Evolutionary conservation across 2,113 vertebrate species (phyloP).

Genomic region (Labeo rohita): DNA sequence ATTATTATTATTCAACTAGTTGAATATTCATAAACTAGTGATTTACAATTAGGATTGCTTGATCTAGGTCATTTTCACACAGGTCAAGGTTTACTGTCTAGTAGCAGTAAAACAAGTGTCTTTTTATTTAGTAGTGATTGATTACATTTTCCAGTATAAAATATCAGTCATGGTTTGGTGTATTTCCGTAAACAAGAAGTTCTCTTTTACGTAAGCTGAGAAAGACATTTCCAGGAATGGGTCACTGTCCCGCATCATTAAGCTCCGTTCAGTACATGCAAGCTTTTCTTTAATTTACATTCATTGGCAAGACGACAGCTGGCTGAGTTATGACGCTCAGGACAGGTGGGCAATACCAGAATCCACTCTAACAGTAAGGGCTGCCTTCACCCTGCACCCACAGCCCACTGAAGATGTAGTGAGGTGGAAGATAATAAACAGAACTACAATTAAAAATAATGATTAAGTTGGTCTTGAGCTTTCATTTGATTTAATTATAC

Average conservation of each 20-base stretch:
- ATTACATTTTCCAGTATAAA: neutral
- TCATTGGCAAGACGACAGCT: neutral
- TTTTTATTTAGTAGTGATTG: slow-evolving; percentile 33
- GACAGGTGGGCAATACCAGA: neutral
- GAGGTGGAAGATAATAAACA: neutral
- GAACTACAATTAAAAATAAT: neutral
- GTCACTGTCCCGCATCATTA: slow-evolving; percentile 36
- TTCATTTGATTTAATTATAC: neutral
- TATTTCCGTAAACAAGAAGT: slow-evolving; percentile 6
- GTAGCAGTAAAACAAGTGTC: neutral
- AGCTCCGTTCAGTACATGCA: slow-evolving; percentile 6
- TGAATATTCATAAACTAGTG: neutral
- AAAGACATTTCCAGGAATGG: slow-evolving; percentile 46
- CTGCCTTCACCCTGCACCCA: neutral
- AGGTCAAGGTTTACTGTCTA: neutral
- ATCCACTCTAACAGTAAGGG: neutral
- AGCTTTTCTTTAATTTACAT: slow-evolving; percentile 6
- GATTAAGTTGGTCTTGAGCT: neutral
- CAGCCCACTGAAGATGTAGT: neutral
- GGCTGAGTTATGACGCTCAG: neutral
- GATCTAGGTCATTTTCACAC: neutral
- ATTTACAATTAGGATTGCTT: slow-evolving; percentile 13
- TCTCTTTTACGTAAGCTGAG: slow-evolving; percentile 20
- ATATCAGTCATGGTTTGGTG: neutral
- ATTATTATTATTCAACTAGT: neutral